A percentile compares a stretch with the other conserved stretches of the same genome.
Conservation (phyloP, 2,113 vertebrate genomes). For the Carassius carassius region DNA sequence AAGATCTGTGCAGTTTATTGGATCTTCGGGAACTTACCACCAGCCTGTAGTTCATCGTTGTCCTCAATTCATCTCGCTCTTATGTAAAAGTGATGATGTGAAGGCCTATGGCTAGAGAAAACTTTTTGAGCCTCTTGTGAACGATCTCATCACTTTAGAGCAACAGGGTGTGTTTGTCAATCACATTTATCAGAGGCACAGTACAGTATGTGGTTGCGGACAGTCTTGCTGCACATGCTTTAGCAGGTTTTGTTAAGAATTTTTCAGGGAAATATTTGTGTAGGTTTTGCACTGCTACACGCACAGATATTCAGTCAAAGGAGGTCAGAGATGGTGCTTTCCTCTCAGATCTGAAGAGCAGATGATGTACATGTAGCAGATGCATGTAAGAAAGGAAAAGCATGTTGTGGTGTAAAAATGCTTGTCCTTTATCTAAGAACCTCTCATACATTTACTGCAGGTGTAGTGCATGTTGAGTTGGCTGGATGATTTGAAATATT, state of each 20-base stretch:
- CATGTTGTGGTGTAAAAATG: slow-evolving; percentile 14
- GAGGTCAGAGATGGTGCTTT: not conserved
- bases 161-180: no score
- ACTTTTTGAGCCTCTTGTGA: no score
- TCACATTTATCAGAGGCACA: no score
- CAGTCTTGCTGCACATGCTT: slow-evolving; percentile 16
- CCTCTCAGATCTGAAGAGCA: not conserved
- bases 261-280: slow-evolving; percentile 33
- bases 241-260: no score
- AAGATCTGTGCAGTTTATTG: no score
- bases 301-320: not conserved
- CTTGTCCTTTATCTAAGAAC: not conserved
- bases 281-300: slow-evolving; percentile 34
- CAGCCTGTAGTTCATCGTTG: no score
- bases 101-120: no score
- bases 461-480: no score
- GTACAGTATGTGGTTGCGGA: slow-evolving; percentile 15
- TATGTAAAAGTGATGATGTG: no score
- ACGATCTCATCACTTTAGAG: no score
- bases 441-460: not conserved
- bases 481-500: not conserved
- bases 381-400: not conserved
- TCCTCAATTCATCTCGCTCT: no score
- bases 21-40: no score
- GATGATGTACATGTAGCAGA: not conserved